Evolutionary conservation across 2,113 vertebrate genomes (phyloP), one percentile per base, ranked within the genome.

Genomic region (Chascanopsetta lugubris): DNA sequence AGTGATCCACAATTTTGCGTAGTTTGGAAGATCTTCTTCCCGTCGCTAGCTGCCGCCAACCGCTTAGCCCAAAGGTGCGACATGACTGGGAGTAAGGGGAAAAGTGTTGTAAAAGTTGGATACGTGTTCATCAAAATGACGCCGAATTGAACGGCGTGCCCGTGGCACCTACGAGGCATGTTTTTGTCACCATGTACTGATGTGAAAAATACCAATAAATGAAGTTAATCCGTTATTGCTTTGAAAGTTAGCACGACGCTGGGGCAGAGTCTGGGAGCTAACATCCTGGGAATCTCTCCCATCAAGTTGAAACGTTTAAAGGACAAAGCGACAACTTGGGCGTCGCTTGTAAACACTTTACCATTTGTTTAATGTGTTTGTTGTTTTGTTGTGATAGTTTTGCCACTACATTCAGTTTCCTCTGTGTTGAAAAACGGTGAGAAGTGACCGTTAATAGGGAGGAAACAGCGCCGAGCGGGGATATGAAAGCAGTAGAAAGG

Each of bases 41-140:
- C 22, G 10, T 10, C 29, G 62, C 17, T 42, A 65, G 63, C 74
- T 79, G 24, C 72, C 71, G 74, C 71, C 68, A 67, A 81, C 59
- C 36, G 0, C 21, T 8, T 27, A 48, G 26, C 0, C 21, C 21
- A 10, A 20, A 17, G 18, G 51, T 63, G 64, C 20, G 51, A 53
- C 2, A 2, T 5, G 20, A 34, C 24, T 50, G 45, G 15, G 32
- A 49, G 47, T 61, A 59, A 69, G 59, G 55, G 55, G 36, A 11
- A 1, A 46, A 4, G 0, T 18, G 6, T 2, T 15, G n/a, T 8
- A 22, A 58, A 75, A 64, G 57, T 30, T 29, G 1, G n/a, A n/a
- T n/a, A n/a, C n/a, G n/a, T n/a, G n/a, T n/a, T n/a, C n/a, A n/a
- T n/a, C n/a, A n/a, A n/a, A n/a, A n/a, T n/a, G n/a, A 1, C 0